A percentile compares a stretch with the other conserved stretches of the same genome.
Evolutionary conservation across 1,140 invertebrate genomes (phyloP).

Genomic region (Drosophila mayri): DNA sequence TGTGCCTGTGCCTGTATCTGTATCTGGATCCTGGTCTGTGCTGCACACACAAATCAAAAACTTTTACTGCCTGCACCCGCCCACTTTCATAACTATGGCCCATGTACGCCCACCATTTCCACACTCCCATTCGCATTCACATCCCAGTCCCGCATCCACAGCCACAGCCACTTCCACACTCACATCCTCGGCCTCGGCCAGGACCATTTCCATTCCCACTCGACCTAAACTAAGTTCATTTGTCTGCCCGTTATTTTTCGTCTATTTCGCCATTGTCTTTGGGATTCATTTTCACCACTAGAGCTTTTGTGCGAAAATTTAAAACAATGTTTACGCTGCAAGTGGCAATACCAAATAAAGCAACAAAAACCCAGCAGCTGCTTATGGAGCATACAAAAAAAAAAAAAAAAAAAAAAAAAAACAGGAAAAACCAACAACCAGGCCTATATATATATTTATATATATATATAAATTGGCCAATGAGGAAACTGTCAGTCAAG

Average conservation of each 20-base stretch:
- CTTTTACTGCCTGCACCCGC: constrained; percentile 61
- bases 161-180: not conserved
- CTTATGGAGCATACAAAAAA: not conserved
- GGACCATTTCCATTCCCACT: constrained; percentile 32
- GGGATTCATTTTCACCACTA: constrained; percentile 47
- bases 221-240: constrained; percentile 63
- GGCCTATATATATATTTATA: constrained; percentile 2
- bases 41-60: constrained; percentile 77
- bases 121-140: constrained; percentile 5
- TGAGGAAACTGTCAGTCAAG: constrained; percentile 25
- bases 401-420: constrained; percentile 8
- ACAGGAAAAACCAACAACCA: constrained; percentile 34
- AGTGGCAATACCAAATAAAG: constrained; percentile 25
- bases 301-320: constrained; percentile 58
- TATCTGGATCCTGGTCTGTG: constrained; percentile 37
- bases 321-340: constrained; percentile 76
- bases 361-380: constrained; percentile 8
- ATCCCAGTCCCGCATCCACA: not conserved
- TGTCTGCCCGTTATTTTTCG: constrained; percentile 51
- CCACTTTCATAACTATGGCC: constrained; percentile 33
- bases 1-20: not conserved
- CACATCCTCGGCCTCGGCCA: constrained; percentile 8
- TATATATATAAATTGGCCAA: constrained; percentile 18
- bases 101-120: constrained; percentile 21
- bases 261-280: constrained; percentile 48